Percentiles rank a stretch among this genome's conserved stretches.
These are phyloP conservation scores for Mycetomoellerius zeteki DNA, from an alignment of 1,140 invertebrate genomes.

Conservation along the genomic window DNA sequence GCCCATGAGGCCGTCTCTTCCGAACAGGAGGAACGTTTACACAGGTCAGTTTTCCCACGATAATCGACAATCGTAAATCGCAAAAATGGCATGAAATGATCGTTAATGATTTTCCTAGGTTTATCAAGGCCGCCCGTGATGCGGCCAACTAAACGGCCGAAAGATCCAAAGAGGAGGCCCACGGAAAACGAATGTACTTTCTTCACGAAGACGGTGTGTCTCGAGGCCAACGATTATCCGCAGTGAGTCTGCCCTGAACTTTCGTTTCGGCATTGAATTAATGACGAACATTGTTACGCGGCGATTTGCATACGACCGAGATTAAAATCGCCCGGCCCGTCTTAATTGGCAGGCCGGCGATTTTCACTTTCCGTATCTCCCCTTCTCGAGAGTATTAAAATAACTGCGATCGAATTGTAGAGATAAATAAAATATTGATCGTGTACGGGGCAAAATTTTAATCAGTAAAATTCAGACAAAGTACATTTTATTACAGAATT, in stretches of 20 bases:
- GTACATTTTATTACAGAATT: neutral
- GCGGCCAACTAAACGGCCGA: slow-evolving; percentile 72
- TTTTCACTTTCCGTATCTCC: slow-evolving; percentile 54
- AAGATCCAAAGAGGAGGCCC: slow-evolving; percentile 76
- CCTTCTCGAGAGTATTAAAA: neutral
- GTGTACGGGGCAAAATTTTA: neutral
- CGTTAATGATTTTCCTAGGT: slow-evolving; percentile 62
- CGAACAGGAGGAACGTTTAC: slow-evolving; percentile 83
- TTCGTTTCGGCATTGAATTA: slow-evolving; percentile 61
- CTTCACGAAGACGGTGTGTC: slow-evolving; percentile 92
- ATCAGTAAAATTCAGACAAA: neutral
- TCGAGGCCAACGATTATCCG: slow-evolving; percentile 92
- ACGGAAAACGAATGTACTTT: slow-evolving; percentile 89
- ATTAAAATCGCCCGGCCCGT: slow-evolving; percentile 53
- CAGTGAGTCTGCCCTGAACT: slow-evolving; percentile 88
- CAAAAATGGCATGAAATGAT: neutral
- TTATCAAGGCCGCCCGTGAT: slow-evolving; percentile 63
- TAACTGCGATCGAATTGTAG: slow-evolving; percentile 14
- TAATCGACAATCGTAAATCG: neutral
- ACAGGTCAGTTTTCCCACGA: slow-evolving; percentile 74
- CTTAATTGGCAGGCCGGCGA: slow-evolving; percentile 50
- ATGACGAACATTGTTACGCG: slow-evolving; percentile 59
- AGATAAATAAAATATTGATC: slow-evolving; percentile 13
- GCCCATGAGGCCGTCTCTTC: slow-evolving; percentile 64
- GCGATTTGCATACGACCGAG: slow-evolving; percentile 48